Base-by-base conservation (phyloP, 2,797 vertebrate species). In the Petrocephalus schoutedeni region DNA sequence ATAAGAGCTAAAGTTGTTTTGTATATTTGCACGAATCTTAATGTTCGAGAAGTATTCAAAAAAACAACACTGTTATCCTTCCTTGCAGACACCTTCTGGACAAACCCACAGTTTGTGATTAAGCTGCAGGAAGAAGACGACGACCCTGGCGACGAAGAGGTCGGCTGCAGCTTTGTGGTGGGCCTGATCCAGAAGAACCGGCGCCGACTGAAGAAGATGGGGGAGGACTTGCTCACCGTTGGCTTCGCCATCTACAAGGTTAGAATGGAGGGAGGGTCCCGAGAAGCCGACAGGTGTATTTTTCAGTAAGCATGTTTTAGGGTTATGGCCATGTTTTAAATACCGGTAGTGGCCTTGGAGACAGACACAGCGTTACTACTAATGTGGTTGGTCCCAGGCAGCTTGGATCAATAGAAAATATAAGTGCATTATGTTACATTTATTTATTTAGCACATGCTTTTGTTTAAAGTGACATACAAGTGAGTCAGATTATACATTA, bases 101-200 rank as follows among this genome's bases (percentile, higher is more conserved):
- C 88, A 0, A 97, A 97, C 83, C 97, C 96, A 0, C 97, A 97
- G 90, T 97, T 96, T 90, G 88, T 96, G 87, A 93, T 97, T 90
- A 95, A 95, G 91, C 93, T 97, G 93, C 93, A 96, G 8, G 96
- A 97, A 88, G 95, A 95, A 87, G 96, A 97, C 0, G 96, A 96
- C 54, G 96, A 97, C 90, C 94, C 95, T 0, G 93, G 94, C 1
- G 95, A 96, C 1, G 94, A 94, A 0, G 96, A 96, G 90, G 87
- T 84, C 0, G 95, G 95, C 82, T 97, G 97, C 91, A 97, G 95
- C 87, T 95, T 97, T 90, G 92, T 97, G 28, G 92, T 96, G n/a
- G 96, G 96, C 32, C 93, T 97, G 89, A 96, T 97, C 87, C 97
- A 97, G 94, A 97, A 97, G 92, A 96, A 97, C 91, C 94, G 96